These are phyloP conservation scores for Cricetomys ansorgei DNA, from an alignment of 2,113 vertebrate genomes.

Conservation along the genomic window DNA sequence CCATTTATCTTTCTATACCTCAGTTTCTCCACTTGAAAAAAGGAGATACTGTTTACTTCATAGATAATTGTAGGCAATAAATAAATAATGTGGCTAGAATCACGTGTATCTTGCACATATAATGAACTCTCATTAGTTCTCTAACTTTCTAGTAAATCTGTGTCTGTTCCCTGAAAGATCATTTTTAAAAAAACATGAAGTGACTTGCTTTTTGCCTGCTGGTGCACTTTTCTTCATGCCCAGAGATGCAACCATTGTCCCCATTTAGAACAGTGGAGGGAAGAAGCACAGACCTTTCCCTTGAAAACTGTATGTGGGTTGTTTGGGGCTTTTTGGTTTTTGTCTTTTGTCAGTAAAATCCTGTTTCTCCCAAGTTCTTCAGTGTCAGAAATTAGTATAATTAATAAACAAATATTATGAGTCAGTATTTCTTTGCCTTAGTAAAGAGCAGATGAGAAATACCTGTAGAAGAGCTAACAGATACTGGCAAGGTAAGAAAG, in stretches of 20 bases:
- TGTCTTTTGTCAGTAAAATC: conserved; percentile 13
- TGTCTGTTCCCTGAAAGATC: conserved; percentile 10
- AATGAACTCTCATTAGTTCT: conserved; percentile 26
- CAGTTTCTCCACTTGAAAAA: conserved; percentile 45
- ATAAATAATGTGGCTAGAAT: neutral
- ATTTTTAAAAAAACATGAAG: conserved; percentile 15
- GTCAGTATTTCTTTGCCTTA: neutral
- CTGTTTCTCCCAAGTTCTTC: neutral
- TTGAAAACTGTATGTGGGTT: neutral
- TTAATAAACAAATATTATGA: neutral
- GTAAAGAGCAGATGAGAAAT: neutral
- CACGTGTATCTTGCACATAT: neutral
- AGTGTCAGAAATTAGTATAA: conserved; percentile 12
- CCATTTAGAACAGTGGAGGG: neutral
- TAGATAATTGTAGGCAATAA: conserved; percentile 16
- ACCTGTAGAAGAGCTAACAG: neutral
- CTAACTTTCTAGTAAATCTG: neutral
- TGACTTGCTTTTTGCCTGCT: conserved; percentile 8
- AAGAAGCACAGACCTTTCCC: neutral
- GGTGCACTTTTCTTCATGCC: neutral
- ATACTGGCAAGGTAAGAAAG: neutral
- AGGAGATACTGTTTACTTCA: neutral
- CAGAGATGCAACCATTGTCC: neutral
- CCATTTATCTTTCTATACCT: conserved; percentile 18
- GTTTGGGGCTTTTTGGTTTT: neutral